Evolutionary conservation across 2,888 invertebrate species (phyloP).

Genomic region (Callyntrura guangdongensis): DNA sequence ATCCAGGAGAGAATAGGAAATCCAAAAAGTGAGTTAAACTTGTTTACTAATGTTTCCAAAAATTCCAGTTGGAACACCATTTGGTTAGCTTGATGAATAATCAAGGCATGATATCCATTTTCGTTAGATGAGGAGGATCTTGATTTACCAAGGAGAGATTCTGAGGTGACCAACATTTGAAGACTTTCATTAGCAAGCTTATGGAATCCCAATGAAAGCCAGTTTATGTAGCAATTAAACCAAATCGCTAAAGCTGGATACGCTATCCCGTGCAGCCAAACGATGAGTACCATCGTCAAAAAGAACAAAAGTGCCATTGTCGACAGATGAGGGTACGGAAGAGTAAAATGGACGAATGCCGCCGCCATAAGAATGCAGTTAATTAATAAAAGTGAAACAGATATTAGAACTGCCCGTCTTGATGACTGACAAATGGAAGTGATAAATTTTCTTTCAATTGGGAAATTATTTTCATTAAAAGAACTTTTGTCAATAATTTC

Average conservation of each 20-base stretch:
- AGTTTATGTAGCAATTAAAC: conserved; percentile 51
- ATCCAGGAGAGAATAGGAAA: conserved; percentile 42
- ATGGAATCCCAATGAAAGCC: conserved; percentile 14
- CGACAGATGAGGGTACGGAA: not conserved
- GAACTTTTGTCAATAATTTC: too few relatives aligned
- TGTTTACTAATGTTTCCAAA: conserved; percentile 8
- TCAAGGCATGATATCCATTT: not conserved
- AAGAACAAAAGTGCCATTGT: not conserved
- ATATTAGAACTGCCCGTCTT: not conserved
- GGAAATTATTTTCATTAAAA: too few relatives aligned
- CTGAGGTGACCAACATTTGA: not conserved
- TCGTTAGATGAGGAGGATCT: not conserved
- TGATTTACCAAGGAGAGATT: not conserved
- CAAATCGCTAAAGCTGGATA: conserved; percentile 21
- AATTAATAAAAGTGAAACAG: not conserved
- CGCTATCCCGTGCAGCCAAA: not conserved
- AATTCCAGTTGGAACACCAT: not conserved
- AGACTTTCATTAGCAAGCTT: not conserved
- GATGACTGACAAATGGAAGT: not conserved
- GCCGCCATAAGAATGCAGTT: not conserved
- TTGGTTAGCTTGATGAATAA: not conserved
- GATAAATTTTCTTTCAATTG: too few relatives aligned
- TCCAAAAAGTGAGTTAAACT: conserved; percentile 55
- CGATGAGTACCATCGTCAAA: not conserved
- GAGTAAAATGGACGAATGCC: not conserved